A percentile compares a stretch with the other conserved stretches of the same genome.
Evolutionary conservation across 2,888 invertebrate genomes (phyloP).

Genomic region (Sinentomon sp.): DNA sequence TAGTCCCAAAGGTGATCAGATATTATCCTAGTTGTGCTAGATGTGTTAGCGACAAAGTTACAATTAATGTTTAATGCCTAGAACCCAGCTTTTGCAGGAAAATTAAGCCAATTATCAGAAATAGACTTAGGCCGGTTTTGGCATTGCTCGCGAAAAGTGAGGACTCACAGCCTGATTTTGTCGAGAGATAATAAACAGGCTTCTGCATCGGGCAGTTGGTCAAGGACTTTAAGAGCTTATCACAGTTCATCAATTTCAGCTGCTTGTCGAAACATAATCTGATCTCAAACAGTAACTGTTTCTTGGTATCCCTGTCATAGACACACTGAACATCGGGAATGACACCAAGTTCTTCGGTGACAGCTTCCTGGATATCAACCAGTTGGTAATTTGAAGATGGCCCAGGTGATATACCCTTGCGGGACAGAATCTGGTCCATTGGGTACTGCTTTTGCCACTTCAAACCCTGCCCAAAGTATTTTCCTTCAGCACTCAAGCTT

Average conservation of each 20-base stretch:
- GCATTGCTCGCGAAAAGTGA: too few species aligned
- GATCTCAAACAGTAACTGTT: constrained; percentile 36
- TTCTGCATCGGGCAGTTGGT: too few species aligned
- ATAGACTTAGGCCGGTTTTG: too few species aligned
- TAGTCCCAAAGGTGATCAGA: too few species aligned
- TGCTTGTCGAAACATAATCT: constrained; percentile 42
- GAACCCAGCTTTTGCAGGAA: too few species aligned
- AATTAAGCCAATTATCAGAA: too few species aligned
- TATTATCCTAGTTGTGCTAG: too few species aligned
- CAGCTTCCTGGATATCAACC: constrained; percentile 25
- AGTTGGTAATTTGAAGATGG: constrained; percentile 23
- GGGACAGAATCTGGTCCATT: constrained; percentile 29
- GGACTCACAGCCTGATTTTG: too few species aligned
- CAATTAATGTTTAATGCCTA: too few species aligned
- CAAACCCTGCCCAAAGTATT: constrained; percentile 38
- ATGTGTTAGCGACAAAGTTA: too few species aligned
- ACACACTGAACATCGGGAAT: constrained; percentile 35
- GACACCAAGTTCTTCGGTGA: constrained; percentile 27
- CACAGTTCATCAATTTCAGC: constrained; percentile 34
- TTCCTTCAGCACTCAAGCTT: constrained; percentile 29
- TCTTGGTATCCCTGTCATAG: constrained; percentile 26
- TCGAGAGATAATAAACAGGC: too few species aligned
- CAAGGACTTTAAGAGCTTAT: too few species aligned
- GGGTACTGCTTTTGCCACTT: constrained; percentile 30
- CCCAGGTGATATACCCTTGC: constrained; percentile 29